A percentile compares a stretch with the other conserved stretches of the same genome.
These are phyloP conservation scores for Maniola hyperantus DNA, from an alignment of 2,888 invertebrate species.

Conservation along the genomic window DNA sequence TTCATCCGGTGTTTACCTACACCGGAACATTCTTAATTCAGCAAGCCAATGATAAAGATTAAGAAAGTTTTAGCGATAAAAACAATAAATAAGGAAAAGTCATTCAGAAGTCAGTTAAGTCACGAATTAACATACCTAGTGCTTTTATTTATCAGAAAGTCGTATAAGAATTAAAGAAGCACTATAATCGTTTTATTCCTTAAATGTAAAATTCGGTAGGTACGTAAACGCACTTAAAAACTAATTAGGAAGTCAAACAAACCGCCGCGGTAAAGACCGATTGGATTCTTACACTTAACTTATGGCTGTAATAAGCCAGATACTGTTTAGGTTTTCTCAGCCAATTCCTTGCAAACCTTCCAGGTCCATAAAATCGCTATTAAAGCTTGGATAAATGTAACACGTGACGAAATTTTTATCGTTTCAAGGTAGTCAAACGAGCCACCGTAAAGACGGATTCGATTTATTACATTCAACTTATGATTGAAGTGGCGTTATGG, in stretches of 20 bases:
- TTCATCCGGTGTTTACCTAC: no score
- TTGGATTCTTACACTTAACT: slow-evolving; percentile 50
- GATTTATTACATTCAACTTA: no score
- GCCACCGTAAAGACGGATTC: no score
- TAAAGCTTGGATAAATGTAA: slow-evolving; percentile 46
- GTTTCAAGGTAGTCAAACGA: no score
- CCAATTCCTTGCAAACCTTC: slow-evolving; percentile 33
- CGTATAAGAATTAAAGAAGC: neutral
- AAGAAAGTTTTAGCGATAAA: neutral
- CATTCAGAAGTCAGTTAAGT: neutral
- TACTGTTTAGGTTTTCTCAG: slow-evolving; percentile 19
- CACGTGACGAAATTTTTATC: neutral
- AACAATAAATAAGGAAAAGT: neutral
- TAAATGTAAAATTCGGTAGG: slow-evolving; percentile 11
- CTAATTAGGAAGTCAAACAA: slow-evolving; percentile 64
- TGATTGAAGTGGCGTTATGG: no score
- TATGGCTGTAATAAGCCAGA: slow-evolving; percentile 33
- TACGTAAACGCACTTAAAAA: slow-evolving; percentile 32
- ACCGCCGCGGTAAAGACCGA: slow-evolving; percentile 51
- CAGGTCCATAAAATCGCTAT: slow-evolving; percentile 50
- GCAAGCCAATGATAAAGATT: no score
- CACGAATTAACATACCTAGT: neutral
- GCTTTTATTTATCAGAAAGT: neutral
- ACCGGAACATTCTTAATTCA: no score
- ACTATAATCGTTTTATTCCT: slow-evolving; percentile 3